Percentiles rank a stretch among this genome's conserved stretches.
phyloP scores from a whole-genome alignment of 2,113 vertebrate genomes.

The Symphodus melops region DNA sequence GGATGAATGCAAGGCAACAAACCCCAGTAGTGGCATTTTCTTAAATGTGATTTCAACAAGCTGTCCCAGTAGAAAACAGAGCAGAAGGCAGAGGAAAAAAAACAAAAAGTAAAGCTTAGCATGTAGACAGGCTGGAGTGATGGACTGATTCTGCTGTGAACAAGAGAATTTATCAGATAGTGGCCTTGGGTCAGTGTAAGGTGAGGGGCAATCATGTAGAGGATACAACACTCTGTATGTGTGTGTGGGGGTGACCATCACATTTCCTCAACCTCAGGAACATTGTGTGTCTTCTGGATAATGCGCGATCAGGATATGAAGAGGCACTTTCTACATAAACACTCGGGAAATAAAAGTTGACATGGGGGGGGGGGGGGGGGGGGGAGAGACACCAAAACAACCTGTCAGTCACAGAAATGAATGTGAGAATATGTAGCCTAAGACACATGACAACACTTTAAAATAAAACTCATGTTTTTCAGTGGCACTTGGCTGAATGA shows the following conservation, averaged over 20 bases:
- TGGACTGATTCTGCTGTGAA: conserved; percentile 35
- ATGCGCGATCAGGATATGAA: conserved; percentile 74
- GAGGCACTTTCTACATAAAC: conserved; percentile 87
- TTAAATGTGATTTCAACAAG: conserved; percentile 71
- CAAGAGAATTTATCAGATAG: conserved; percentile 25
- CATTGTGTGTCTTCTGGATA: conserved; percentile 65
- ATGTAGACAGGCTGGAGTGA: conserved; percentile 56
- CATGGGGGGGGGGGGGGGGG: conserved; percentile 54
- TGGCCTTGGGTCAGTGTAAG: conserved; percentile 38
- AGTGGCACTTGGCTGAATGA: conserved; percentile 76
- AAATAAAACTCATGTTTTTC: conserved; percentile 56
- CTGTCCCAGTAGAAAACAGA: conserved; percentile 69
- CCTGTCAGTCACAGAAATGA: conserved; percentile 40
- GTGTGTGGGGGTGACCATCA: conserved; percentile 21
- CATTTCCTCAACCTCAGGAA: conserved; percentile 55
- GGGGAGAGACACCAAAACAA: conserved; percentile 50
- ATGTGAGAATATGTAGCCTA: conserved; percentile 41
- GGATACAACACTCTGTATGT: conserved; percentile 37
- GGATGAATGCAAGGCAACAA: conserved; percentile 78
- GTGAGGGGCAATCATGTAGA: conserved; percentile 49
- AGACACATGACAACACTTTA: conserved; percentile 54
- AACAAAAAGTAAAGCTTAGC: conserved; percentile 36
- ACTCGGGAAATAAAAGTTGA: conserved; percentile 71
- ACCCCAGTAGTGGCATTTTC: conserved; percentile 76
- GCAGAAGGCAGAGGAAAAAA: conserved; percentile 20